Evolutionary conservation across 1,140 invertebrate genomes (phyloP).

Genomic region (Mycetomoellerius zeteki): DNA sequence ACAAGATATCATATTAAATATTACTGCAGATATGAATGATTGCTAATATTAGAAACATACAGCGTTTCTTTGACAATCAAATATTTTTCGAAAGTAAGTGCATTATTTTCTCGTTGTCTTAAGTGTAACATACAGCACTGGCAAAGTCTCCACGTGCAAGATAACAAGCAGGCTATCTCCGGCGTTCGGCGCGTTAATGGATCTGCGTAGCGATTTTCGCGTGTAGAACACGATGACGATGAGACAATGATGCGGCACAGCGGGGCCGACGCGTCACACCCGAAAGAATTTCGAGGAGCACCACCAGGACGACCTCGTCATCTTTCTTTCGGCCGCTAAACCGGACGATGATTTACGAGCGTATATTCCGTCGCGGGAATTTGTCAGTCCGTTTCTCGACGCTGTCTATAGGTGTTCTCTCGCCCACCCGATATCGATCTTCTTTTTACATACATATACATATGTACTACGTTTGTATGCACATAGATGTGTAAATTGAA

Average conservation of each 20-base stretch:
- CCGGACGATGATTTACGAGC: conserved; percentile 74
- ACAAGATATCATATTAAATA: not conserved
- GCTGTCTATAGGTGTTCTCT: conserved; percentile 61
- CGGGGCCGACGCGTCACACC: conserved; percentile 35
- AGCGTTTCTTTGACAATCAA: not conserved
- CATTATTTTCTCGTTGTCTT: not conserved
- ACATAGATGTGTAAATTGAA: conserved; percentile 52
- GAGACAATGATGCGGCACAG: conserved; percentile 60
- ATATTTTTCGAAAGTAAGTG: not conserved
- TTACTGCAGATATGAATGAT: not conserved
- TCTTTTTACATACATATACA: conserved; percentile 54
- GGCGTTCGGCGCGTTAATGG: conserved; percentile 43
- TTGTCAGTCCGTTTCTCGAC: conserved; percentile 66
- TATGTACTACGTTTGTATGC: not conserved
- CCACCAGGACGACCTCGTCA: conserved; percentile 70
- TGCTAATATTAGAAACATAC: not conserved
- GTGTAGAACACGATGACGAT: conserved; percentile 36
- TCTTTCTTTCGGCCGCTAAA: conserved; percentile 39
- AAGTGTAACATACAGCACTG: not conserved
- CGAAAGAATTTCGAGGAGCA: conserved; percentile 58
- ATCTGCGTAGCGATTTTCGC: conserved; percentile 33
- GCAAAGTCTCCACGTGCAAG: not conserved
- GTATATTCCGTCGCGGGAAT: conserved; percentile 68
- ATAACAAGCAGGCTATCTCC: conserved; percentile 31
- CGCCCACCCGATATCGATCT: conserved; percentile 73